These are phyloP conservation scores for Otus sunia DNA, from an alignment of 2,113 vertebrate species.

Conservation along the genomic window DNA sequence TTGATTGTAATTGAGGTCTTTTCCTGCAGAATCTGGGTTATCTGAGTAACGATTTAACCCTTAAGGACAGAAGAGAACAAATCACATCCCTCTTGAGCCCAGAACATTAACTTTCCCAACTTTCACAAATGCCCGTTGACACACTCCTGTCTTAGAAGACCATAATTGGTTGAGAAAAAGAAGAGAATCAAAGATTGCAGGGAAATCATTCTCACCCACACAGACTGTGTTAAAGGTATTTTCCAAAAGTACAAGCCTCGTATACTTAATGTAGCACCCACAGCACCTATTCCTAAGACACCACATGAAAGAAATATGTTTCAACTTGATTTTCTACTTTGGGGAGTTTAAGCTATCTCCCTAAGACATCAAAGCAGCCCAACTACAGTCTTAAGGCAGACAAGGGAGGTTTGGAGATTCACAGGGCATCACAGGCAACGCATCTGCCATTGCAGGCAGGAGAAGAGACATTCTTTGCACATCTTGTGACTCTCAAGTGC, in stretches of 20 bases:
- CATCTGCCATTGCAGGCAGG: neutral
- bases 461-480: neutral
- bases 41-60: neutral
- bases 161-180: neutral
- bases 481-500: neutral
- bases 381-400: neutral
- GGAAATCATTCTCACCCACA: neutral
- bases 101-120: neutral
- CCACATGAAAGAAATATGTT: slow-evolving; percentile 59
- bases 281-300: neutral
- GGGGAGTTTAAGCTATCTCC: neutral
- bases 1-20: neutral
- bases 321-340: slow-evolving; percentile 46
- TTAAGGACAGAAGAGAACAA: neutral
- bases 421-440: neutral
- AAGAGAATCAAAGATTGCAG: neutral
- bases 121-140: neutral
- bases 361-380: slow-evolving; percentile 1
- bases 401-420: neutral
- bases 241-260: neutral
- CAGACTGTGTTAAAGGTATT: slow-evolving; percentile 39
- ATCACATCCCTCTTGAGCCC: neutral
- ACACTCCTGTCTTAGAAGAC: neutral
- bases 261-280: neutral
- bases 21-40: neutral